These are phyloP conservation scores for Gadopsis marmoratus DNA, from an alignment of 2,797 vertebrate species.

Conservation along the genomic window DNA sequence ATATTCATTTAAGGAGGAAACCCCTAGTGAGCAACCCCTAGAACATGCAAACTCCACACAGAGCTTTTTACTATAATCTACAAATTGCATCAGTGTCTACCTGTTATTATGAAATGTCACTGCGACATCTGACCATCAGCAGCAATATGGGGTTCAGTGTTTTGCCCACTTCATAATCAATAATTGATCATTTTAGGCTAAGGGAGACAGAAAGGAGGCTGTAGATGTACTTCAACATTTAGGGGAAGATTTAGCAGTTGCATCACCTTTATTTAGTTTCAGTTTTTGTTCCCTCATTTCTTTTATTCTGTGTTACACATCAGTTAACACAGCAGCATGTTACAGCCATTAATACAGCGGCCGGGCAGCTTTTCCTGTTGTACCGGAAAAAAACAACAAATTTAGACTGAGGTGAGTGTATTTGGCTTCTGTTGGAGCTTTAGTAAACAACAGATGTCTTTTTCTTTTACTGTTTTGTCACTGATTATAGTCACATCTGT, in stretches of 20 bases:
- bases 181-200: neutral
- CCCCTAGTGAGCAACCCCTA: no score
- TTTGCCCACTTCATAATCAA: neutral
- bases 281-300: conserved; percentile 30
- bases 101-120: no score
- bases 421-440: neutral
- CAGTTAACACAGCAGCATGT: neutral
- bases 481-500: conserved; percentile 18
- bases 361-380: conserved; percentile 47
- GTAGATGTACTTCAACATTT: neutral
- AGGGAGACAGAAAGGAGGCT: neutral
- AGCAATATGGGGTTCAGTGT: neutral
- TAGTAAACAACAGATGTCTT: neutral
- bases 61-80: no score
- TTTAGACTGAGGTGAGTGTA: neutral
- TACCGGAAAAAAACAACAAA: neutral
- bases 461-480: neutral
- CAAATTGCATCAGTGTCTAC: neutral
- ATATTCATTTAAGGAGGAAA: no score
- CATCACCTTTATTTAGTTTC: conserved; percentile 20
- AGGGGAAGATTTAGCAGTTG: neutral
- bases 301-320: neutral
- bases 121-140: neutral
- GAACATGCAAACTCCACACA: no score
- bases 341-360: neutral